Base-by-base conservation (phyloP, 2,113 vertebrate species). In the Proterorhinus semilunaris region DNA sequence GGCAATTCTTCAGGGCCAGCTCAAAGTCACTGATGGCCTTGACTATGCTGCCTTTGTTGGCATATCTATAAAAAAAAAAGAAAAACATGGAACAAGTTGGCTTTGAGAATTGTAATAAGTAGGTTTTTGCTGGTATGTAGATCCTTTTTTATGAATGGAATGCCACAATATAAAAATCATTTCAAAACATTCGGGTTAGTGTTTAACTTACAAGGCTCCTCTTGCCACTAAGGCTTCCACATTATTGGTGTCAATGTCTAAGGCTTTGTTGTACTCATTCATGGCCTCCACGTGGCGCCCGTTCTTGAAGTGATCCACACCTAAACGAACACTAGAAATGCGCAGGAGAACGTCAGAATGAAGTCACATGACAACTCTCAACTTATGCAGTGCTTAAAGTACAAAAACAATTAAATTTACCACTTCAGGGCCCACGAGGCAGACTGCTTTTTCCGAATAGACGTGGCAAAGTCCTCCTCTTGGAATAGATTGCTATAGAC, bases 181-280 rank as follows among this genome's bases (percentile, higher is more conserved):
- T 36, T 21, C 49, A 13, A 54, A 17, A 8, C 8, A 4, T 8
- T 47, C 46, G 6, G 46, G 46, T 54, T 9, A 54, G 50, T 27
- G 17, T 52, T 8, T 13, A 1, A 88, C 89, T 87, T 94, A 99
- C 97, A 99, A 78, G 61, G 98, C 98, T 83, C 98, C 98, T 5
- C 98, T 95, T n/a, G 98, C 98, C 71, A 99, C 98, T 54, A 98
- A 90, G 8, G 97, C 96, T 88, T 99, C 98, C 42, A 98, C 95
- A 0, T 99, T 98, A 16, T 95, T 93, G 0, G 89, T 91, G 84
- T 99, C 98, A 5, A 99, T 98, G 85, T 99, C 97, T 85, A 99
- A 75, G 52, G 97, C 98, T 71, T 98, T 98, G 91, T 97, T 99
- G 83, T 98, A 99, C 75, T 98, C 98, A 48, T 97, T 98, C 97